Percentiles rank a stretch among this genome's conserved stretches.
Conservation (phyloP, 2,888 invertebrate genomes). For the Drosophila histrio region DNA sequence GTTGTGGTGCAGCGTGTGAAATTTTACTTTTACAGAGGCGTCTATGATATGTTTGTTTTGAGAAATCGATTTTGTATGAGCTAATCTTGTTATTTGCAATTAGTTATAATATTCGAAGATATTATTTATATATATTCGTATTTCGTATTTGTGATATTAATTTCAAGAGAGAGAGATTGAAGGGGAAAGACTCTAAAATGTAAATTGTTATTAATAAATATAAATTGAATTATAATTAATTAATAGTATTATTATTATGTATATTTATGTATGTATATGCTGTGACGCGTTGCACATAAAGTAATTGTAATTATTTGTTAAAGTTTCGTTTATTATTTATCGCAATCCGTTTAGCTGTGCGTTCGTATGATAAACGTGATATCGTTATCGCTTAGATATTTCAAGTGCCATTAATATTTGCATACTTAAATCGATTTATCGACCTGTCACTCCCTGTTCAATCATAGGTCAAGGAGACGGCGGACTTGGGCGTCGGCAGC, state of each 20-base stretch:
- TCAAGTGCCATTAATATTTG: background rate
- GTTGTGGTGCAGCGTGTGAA: conserved; percentile 8
- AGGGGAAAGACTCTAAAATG: background rate
- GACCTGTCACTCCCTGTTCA: conserved; percentile 14
- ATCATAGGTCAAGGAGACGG: conserved; percentile 78
- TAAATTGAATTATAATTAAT: conserved; percentile 15
- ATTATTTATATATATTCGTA: background rate
- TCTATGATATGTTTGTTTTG: conserved; percentile 54
- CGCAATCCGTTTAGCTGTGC: conserved; percentile 52
- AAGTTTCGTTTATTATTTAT: conserved; percentile 21
- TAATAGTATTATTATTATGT: conserved; percentile 2
- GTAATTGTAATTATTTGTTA: conserved; percentile 41
- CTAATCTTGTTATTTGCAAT: conserved; percentile 11
- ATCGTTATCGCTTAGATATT: conserved; percentile 17
- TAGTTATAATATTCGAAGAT: conserved; percentile 5
- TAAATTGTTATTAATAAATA: background rate
- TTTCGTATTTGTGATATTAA: conserved; percentile 3
- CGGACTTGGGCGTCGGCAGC: conserved; percentile 83
- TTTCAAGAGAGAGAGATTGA: conserved; percentile 1
- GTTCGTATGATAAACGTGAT: conserved; percentile 20
- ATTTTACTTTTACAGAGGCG: conserved; percentile 39
- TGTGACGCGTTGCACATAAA: conserved; percentile 40
- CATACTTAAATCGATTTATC: background rate
- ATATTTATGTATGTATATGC: conserved; percentile 27
- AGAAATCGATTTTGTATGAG: conserved; percentile 30